Evolutionary conservation across 2,797 vertebrate species (phyloP), one percentile per base, ranked within the genome.

Genomic region (Pseudopleuronectes americanus): DNA sequence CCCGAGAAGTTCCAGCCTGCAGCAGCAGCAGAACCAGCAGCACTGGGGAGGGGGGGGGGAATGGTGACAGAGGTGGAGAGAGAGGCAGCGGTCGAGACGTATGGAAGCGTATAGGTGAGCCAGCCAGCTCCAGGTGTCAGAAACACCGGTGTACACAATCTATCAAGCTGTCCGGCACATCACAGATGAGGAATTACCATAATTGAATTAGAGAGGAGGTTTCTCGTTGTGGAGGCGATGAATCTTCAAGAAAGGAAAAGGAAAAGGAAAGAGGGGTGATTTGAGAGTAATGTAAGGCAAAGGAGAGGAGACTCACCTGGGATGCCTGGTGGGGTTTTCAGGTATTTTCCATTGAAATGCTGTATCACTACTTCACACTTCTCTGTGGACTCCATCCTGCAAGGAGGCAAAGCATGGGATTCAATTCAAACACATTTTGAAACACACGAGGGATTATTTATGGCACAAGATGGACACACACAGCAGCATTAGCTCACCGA

Each of bases 291-390:
- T 60, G 65, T 48, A 57, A 74, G 76, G 48, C 13, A 58, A 48
- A 63, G 38, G 45, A 68, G 55, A 23, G 14, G 47, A 6, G 47
- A 91, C 96, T 95, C 94, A 98, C 97, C 96, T 95, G 97, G 97
- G 87, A 99, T 96, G 89, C 97, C 96, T 57, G 97, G 97, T 19
- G 96, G 97, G 71, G 96, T 99, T 96, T 98, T 98, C 94, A 99
- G 96, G 79, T 98, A 99, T 91, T 99, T 99, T 68, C 97, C 97
- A 79, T 99, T 99, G 94, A 99, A 98, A 94, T 98, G 97, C 17
- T 99, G 97, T 92, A 99, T 99, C 90, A 99, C 97, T 83, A 97
- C 96, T 94, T 99, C 97, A 95, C 97, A 99, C 92, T 98, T 98
- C 93, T 98, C 97, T 85, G 97, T 98, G 74, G 97, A 99, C 86